Evolutionary conservation across 2,888 invertebrate genomes (phyloP).

Genomic region (Cryptocheilus praepositus): DNA sequence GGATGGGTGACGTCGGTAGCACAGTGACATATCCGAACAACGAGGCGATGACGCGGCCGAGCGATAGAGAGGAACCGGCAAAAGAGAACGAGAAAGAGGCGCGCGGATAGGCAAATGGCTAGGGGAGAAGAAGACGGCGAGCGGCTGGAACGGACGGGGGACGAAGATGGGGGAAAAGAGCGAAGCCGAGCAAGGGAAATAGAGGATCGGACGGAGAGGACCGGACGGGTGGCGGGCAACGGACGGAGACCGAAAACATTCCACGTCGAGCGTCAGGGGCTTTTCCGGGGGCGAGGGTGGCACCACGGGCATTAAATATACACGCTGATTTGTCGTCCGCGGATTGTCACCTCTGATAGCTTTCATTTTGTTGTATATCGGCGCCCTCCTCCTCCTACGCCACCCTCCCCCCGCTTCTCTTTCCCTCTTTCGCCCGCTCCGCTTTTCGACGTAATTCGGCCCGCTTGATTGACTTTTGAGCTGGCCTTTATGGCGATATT

Average conservation of each 20-base stretch:
- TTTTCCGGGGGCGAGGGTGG: conserved; percentile 40
- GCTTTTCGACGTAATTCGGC: conserved; percentile 60
- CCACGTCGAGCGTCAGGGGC: conserved; percentile 40
- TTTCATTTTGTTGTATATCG: conserved; percentile 69
- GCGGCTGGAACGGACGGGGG: conserved; percentile 17
- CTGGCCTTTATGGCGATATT: conserved; percentile 61
- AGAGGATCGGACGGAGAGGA: conserved; percentile 1
- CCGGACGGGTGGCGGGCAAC: conserved; percentile 27
- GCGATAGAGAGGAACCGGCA: conserved; percentile 18
- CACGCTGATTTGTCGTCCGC: conserved; percentile 73
- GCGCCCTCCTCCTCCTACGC: conserved; percentile 28
- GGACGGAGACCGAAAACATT: conserved; percentile 12
- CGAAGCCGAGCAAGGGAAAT: conserved; percentile 2
- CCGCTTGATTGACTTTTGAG: conserved; percentile 62
- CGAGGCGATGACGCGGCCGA: conserved; percentile 52
- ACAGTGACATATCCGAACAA: conserved; percentile 57
- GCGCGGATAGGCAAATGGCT: neutral
- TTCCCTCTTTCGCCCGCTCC: conserved; percentile 13
- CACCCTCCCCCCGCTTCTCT: conserved; percentile 15
- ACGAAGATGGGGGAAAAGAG: conserved; percentile 31
- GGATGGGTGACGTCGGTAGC: conserved; percentile 46
- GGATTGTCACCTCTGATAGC: conserved; percentile 73
- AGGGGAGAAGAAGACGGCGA: conserved; percentile 11
- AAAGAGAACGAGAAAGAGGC: conserved; percentile 12
- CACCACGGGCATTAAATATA: conserved; percentile 71